phyloP scores from a whole-genome alignment of 1,140 invertebrate species.

The Brachionus angularis region DNA sequence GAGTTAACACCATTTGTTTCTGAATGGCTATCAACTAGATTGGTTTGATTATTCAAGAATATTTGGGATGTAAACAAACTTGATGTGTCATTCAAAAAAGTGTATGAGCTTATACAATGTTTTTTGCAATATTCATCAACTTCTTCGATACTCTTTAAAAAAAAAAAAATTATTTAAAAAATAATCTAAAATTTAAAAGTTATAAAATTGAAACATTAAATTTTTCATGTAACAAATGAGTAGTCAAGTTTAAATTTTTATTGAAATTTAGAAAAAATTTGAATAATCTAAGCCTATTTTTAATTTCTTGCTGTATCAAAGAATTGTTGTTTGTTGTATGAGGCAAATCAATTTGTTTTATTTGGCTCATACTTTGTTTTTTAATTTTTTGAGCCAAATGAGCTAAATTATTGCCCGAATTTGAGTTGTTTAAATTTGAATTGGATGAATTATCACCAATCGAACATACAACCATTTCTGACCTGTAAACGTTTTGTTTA shows the following conservation, averaged over 20 bases:
- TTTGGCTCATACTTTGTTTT: neutral
- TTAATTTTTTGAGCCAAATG: neutral
- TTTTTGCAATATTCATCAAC: conserved; percentile 37
- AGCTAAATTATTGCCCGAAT: neutral
- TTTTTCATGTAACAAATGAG: conserved; percentile 30
- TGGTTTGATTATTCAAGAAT: neutral
- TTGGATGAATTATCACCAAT: conserved; percentile 4
- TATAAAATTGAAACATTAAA: neutral
- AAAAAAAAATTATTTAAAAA: neutral
- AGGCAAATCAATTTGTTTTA: neutral
- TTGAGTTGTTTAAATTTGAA: neutral
- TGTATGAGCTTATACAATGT: conserved; percentile 14
- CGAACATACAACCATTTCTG: conserved; percentile 10
- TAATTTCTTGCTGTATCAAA: neutral
- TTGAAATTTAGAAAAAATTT: neutral
- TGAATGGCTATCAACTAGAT: no score
- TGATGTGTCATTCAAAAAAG: conserved; percentile 32
- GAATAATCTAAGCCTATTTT: conserved; percentile 4
- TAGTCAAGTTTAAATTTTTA: neutral
- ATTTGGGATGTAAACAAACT: neutral
- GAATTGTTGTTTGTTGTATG: conserved; percentile 2
- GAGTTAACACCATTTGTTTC: no score
- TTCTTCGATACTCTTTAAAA: conserved; percentile 9
- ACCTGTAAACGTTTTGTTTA: neutral
- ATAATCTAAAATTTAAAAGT: neutral